Percentiles rank a stretch among this genome's conserved stretches.
Evolutionary conservation across 30 jellyfish, hydroid and myxozoan species (phyloP).

Genomic region (Aurelia sp.): DNA sequence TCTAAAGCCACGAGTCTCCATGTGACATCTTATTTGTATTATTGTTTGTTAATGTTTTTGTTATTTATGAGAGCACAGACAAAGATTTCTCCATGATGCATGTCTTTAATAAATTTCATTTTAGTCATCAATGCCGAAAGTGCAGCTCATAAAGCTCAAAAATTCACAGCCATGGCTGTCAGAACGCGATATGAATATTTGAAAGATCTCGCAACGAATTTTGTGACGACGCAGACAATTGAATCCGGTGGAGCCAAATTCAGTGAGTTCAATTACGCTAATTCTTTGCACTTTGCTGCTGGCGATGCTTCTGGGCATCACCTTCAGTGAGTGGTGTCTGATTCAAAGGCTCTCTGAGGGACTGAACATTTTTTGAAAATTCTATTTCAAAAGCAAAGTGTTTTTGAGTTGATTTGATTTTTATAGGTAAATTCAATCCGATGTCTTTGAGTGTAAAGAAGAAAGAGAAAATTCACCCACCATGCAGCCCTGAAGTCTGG

Average conservation of each 20-base stretch:
- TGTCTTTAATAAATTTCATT: neutral
- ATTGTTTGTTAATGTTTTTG: too few relatives aligned
- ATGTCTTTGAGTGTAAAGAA: slow-evolving; percentile 85
- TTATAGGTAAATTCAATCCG: slow-evolving; percentile 70
- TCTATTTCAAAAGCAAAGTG: neutral
- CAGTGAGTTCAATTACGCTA: slow-evolving; percentile 55
- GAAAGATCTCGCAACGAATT: slow-evolving; percentile 87
- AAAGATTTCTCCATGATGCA: too few relatives aligned
- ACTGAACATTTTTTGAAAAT: too few relatives aligned
- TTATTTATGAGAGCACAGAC: too few relatives aligned
- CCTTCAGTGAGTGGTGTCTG: too few relatives aligned
- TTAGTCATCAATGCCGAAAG: slow-evolving; percentile 97
- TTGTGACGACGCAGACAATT: slow-evolving; percentile 82
- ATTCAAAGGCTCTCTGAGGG: too few relatives aligned
- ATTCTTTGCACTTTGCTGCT: too few relatives aligned
- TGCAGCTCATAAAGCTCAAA: slow-evolving; percentile 98
- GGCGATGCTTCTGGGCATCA: too few relatives aligned
- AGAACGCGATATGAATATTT: slow-evolving; percentile 91
- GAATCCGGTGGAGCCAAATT: slow-evolving; percentile 90
- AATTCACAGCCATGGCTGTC: slow-evolving; percentile 92
- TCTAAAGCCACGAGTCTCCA: too few relatives aligned
- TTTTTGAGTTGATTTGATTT: neutral
- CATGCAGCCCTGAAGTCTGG: slow-evolving; percentile 97
- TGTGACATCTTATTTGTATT: too few relatives aligned
- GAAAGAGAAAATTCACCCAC: slow-evolving; percentile 94